A percentile compares a stretch with the other conserved stretches of the same genome.
phyloP scores from a whole-genome alignment of 2,797 vertebrate genomes.

The Pantherophis alleghaniensis region DNA sequence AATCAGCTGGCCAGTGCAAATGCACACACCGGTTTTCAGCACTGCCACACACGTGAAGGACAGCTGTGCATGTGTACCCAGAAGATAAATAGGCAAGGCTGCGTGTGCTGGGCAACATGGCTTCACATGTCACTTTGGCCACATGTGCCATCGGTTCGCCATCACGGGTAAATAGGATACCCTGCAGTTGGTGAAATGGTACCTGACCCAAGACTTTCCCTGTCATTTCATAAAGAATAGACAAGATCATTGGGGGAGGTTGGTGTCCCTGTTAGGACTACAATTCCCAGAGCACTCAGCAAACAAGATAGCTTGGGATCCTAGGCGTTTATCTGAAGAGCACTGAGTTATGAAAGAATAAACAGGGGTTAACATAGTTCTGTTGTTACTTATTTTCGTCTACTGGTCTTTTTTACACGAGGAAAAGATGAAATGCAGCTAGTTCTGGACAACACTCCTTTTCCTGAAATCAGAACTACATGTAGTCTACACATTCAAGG shows the following conservation, averaged over 20 bases:
- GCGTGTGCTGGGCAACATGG: no score
- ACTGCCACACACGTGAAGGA: no score
- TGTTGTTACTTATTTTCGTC: background rate
- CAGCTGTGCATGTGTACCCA: no score
- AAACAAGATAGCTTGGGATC: background rate
- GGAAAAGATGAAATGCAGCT: background rate
- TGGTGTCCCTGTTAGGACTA: background rate
- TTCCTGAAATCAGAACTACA: background rate
- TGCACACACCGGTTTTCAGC: no score
- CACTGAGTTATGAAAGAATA: background rate
- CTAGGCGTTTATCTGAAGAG: background rate
- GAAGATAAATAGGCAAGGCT: no score
- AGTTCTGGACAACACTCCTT: background rate
- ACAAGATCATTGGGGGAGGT: background rate
- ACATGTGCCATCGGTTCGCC: no score
- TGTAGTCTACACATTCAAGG: background rate
- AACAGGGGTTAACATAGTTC: background rate
- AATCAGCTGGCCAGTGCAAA: no score
- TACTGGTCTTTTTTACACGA: background rate
- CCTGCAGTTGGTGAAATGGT: slow-evolving; percentile 38
- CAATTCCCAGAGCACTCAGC: background rate
- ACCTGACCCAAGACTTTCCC: slow-evolving; percentile 56
- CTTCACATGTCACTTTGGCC: no score
- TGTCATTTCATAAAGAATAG: slow-evolving; percentile 55
- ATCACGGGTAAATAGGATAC: slow-evolving; percentile 37